These are phyloP conservation scores for Hepsetus odoe DNA, from an alignment of 2,113 vertebrate species.

Conservation along the genomic window DNA sequence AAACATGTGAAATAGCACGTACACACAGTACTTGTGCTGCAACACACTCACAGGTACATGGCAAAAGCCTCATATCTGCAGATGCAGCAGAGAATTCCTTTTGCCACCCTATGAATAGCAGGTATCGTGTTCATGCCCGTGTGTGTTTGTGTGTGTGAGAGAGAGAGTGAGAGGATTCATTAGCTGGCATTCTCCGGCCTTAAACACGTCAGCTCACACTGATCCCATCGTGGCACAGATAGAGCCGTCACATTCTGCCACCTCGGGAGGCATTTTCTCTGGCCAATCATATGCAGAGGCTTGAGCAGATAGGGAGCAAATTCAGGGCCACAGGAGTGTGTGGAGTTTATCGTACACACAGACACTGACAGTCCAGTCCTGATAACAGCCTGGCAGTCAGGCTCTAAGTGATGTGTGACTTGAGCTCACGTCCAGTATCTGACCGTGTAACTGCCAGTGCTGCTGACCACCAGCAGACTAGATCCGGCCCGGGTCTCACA, in stretches of 20 bases:
- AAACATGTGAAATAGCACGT: neutral
- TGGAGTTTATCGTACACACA: constrained; percentile 34
- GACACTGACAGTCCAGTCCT: neutral
- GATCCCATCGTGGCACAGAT: constrained; percentile 19
- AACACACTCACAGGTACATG: neutral
- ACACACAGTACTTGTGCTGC: neutral
- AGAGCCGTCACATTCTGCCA: constrained; percentile 46
- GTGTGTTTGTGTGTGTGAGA: constrained; percentile 3
- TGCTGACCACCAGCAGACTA: neutral
- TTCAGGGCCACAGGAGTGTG: constrained; percentile 20
- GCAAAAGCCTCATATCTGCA: neutral
- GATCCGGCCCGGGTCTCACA: neutral
- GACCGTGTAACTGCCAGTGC: neutral
- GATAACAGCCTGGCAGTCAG: constrained; percentile 10
- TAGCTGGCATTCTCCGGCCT: constrained; percentile 30
- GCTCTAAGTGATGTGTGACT: neutral
- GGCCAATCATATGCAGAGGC: constrained; percentile 4
- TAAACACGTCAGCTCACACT: constrained; percentile 35
- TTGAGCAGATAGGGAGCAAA: constrained; percentile 13
- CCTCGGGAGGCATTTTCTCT: constrained; percentile 25
- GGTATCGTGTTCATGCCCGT: constrained; percentile 24
- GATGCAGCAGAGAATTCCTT: constrained; percentile 23
- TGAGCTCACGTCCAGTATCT: neutral
- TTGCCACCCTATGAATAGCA: constrained; percentile 30
- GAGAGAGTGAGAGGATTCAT: constrained; percentile 11